Evolutionary conservation across 2,797 vertebrate genomes (phyloP), one percentile per base, ranked within the genome.

Genomic region (Atherinosoma microstoma): DNA sequence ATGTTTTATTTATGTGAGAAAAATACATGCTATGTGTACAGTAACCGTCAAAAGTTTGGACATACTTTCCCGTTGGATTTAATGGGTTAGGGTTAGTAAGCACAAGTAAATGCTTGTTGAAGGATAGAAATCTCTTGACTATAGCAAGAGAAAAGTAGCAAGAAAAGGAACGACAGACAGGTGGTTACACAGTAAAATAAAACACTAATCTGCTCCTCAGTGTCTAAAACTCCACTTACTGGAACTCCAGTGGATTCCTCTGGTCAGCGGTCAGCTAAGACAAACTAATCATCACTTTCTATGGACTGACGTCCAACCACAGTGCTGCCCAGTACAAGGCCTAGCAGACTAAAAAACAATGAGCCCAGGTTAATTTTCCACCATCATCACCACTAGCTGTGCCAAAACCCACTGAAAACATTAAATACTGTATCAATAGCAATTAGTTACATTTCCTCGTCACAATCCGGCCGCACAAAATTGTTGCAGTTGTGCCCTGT

Each of bases 211-310:
- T 85, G 73, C 80, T 79, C 78, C 79, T 89, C 76, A 76, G 76
- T 62, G 84, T 84, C 85, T 82, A 70, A 85, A 90, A 84, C 78
- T 78, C 79, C 84, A 80, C 89, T 92, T 91, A 90, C 91, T 92
- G 93, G 91, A 92, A 92, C 84, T 90, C 85, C 81, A 56, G 85
- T 36, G 30, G 85, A 89, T 90, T 91, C 86, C 66, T 91, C 83
- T 84, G 89, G 88, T 89, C 82, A 84, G 92, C 27, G 88, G 92
- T 91, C 83, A 75, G 71, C 79, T 79, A 89, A 91, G 83, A 86
- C 90, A 93, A 94, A 92, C 93, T 89, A 87, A 91, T 93, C 89
- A 90, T 88, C 84, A 83, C 77, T 81, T 89, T 91, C 64, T 83
- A 77, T 68, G 89, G 85, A 82, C 83, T 76, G 82, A 84, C 87